These are phyloP conservation scores for Hexactinellida sp. DNA, from an alignment of 37 sponge, comb jelly and placozoan species.

Conservation along the genomic window DNA sequence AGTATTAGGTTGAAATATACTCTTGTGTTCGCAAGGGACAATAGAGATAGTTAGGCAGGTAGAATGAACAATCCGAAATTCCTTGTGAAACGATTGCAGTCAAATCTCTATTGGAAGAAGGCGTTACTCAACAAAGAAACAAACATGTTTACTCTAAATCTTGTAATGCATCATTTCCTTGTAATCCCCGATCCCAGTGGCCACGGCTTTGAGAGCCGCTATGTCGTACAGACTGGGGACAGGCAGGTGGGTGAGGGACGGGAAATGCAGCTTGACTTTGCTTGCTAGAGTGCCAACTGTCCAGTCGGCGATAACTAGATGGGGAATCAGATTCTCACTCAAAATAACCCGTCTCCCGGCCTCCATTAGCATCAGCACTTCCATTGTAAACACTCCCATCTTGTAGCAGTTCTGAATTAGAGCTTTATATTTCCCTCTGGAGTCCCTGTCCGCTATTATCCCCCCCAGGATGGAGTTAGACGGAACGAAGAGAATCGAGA, in stretches of 20 bases:
- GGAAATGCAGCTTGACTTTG: not conserved
- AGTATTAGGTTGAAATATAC: too few relatives aligned
- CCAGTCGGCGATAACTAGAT: not conserved
- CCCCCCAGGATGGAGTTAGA: not conserved
- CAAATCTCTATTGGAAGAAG: too few relatives aligned
- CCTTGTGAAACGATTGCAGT: too few relatives aligned
- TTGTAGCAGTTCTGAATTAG: not conserved
- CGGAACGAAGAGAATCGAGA: not conserved
- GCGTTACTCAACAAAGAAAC: too few relatives aligned
- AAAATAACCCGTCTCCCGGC: not conserved
- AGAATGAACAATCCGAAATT: too few relatives aligned
- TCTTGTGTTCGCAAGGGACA: too few relatives aligned
- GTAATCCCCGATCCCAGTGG: not conserved
- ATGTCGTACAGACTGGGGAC: not conserved
- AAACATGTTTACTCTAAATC: too few relatives aligned
- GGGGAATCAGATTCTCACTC: not conserved
- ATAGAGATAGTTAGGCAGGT: too few relatives aligned
- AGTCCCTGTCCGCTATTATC: not conserved
- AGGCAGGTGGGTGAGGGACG: not conserved
- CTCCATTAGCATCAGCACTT: not conserved
- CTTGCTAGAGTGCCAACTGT: not conserved
- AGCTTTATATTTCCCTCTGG: not conserved
- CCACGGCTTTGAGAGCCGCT: not conserved
- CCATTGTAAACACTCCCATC: not conserved
- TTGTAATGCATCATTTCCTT: conserved; percentile 15